Percentiles rank a stretch among this genome's conserved stretches.
phyloP scores from a whole-genome alignment of 2,113 vertebrate genomes.

The Phrynocephalus versicolor region DNA sequence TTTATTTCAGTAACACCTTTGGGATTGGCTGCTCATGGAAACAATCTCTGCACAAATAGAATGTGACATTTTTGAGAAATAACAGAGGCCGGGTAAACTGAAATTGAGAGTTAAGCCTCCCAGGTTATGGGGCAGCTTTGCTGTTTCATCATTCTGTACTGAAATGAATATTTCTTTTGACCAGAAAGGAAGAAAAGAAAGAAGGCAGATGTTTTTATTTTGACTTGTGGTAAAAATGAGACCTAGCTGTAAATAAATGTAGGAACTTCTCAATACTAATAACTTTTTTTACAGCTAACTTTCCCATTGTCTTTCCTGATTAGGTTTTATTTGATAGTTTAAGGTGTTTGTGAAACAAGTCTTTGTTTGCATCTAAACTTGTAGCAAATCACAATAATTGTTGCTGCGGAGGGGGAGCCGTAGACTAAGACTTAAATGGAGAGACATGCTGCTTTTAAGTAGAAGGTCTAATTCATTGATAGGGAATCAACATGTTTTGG shows the following conservation, averaged over 20 bases:
- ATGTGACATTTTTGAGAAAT: conserved; percentile 61
- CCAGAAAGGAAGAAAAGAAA: conserved; percentile 35
- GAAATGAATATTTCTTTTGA: conserved; percentile 53
- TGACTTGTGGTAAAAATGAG: conserved; percentile 51
- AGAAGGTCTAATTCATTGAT: too few relatives aligned
- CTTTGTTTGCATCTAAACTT: neutral
- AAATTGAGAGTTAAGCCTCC: conserved; percentile 56
- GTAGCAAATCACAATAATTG: neutral
- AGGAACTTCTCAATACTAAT: conserved; percentile 39
- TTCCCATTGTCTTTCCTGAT: conserved; percentile 38
- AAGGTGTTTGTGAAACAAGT: neutral
- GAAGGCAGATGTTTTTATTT: conserved; percentile 49
- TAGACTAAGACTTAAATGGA: neutral
- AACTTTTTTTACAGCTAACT: conserved; percentile 43
- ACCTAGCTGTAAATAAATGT: conserved; percentile 43
- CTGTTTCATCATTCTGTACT: conserved; percentile 42
- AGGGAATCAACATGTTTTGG: too few relatives aligned
- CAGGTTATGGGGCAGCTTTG: neutral
- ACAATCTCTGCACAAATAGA: conserved; percentile 61
- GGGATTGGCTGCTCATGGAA: conserved; percentile 17
- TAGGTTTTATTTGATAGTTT: conserved; percentile 44
- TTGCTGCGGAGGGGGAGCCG: neutral
- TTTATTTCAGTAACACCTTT: conserved; percentile 45
- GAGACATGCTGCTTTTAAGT: too few relatives aligned
- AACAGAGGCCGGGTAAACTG: conserved; percentile 53